A percentile compares a stretch with the other conserved stretches of the same genome.
phyloP scores from a whole-genome alignment of 2,888 invertebrate genomes.

The Erynnis tages region DNA sequence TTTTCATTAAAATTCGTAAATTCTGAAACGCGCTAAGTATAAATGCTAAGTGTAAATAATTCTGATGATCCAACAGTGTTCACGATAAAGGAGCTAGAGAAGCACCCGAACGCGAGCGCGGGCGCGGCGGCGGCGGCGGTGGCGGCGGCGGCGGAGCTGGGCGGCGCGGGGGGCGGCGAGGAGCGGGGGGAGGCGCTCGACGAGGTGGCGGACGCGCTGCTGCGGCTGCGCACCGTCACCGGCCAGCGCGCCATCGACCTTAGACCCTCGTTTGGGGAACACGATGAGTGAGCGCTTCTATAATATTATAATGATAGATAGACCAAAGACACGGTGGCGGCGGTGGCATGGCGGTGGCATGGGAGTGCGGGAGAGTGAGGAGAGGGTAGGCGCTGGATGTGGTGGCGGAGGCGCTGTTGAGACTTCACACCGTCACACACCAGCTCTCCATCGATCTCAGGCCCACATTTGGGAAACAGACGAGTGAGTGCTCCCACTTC shows the following conservation, averaged over 20 bases:
- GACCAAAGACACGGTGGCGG: no score
- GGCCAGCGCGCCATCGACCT: constrained; percentile 83
- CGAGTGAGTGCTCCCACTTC: no score
- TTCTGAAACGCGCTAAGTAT: no score
- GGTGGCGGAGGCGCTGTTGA: no score
- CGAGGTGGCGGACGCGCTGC: constrained; percentile 82
- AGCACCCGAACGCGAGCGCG: constrained; percentile 79
- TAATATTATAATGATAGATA: neutral
- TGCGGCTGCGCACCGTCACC: constrained; percentile 83
- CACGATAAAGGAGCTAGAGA: constrained; percentile 85
- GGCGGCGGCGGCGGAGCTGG: constrained; percentile 74
- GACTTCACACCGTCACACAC: no score
- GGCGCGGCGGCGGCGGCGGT: constrained; percentile 59
- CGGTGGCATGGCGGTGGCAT: no score
- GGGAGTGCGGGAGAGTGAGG: no score
- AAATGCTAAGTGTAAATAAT: no score
- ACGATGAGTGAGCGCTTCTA: constrained; percentile 81
- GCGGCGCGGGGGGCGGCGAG: constrained; percentile 53
- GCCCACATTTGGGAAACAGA: no score
- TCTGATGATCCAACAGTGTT: constrained; percentile 84
- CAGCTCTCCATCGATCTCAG: no score
- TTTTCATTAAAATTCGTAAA: no score
- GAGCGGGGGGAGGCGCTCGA: constrained; percentile 42
- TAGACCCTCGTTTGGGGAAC: constrained; percentile 86
- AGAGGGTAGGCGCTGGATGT: no score